phyloP scores from a whole-genome alignment of 1,140 invertebrate genomes.

The Drosophila bocki region DNA sequence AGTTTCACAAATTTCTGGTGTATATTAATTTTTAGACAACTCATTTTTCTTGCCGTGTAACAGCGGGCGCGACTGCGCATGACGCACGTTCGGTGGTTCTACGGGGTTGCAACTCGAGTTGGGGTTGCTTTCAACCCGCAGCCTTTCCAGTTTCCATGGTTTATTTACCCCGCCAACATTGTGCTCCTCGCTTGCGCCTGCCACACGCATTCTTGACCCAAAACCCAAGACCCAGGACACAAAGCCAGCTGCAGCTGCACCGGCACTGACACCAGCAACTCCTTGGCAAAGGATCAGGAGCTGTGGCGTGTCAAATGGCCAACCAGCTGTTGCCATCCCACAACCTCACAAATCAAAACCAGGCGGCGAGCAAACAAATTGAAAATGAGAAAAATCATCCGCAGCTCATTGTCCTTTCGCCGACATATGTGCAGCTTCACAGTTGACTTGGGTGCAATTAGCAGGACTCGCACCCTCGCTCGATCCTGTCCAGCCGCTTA shows the following conservation, averaged over 20 bases:
- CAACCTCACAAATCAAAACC: constrained; percentile 62
- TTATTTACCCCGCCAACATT: constrained; percentile 54
- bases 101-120: constrained; percentile 59
- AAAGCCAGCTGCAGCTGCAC: constrained; percentile 30
- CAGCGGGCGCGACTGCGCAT: constrained; percentile 69
- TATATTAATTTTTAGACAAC: not conserved
- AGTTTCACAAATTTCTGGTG: no score
- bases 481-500: not conserved
- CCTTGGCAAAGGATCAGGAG: constrained; percentile 66
- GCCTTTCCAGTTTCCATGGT: constrained; percentile 42
- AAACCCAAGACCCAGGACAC: constrained; percentile 34
- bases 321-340: constrained; percentile 70
- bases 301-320: constrained; percentile 65
- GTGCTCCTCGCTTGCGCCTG: constrained; percentile 68
- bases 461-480: constrained; percentile 57
- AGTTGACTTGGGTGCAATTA: constrained; percentile 71
- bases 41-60: constrained; percentile 11
- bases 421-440: constrained; percentile 77
- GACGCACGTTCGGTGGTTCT: constrained; percentile 59
- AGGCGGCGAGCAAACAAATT: constrained; percentile 68
- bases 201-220: constrained; percentile 77
- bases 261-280: constrained; percentile 36
- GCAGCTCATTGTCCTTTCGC: constrained; percentile 36
- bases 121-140: constrained; percentile 70
- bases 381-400: constrained; percentile 47